Percentiles rank a stretch among this genome's conserved stretches.
Conservation (phyloP, 2,888 invertebrate genomes). For the Crioceris asparagi region DNA sequence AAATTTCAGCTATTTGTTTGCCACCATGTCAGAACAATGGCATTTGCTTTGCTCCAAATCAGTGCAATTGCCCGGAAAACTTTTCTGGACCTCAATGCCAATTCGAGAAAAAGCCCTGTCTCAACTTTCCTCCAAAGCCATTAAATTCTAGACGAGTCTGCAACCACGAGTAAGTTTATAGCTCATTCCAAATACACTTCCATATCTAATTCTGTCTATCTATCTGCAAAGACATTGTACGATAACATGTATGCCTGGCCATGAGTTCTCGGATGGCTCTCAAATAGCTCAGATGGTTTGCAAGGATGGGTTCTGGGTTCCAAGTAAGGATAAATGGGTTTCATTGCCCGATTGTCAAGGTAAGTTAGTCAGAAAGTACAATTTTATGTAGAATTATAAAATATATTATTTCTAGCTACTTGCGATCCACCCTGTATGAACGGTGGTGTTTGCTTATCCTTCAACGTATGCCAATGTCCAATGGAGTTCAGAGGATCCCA, state of each 20-base stretch:
- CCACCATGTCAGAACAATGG: slow-evolving; percentile 73
- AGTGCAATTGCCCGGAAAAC: slow-evolving; percentile 64
- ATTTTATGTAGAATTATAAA: neutral
- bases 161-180: slow-evolving; percentile 45
- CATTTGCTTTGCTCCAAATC: slow-evolving; percentile 62
- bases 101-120: slow-evolving; percentile 60
- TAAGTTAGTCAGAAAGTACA: slow-evolving; percentile 24
- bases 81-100: slow-evolving; percentile 66
- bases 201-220: neutral
- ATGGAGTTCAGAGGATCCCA: slow-evolving; percentile 57
- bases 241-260: slow-evolving; percentile 52
- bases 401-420: slow-evolving; percentile 39
- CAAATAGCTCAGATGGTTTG: slow-evolving; percentile 57
- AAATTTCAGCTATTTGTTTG: slow-evolving; percentile 56
- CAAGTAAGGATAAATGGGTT: slow-evolving; percentile 50
- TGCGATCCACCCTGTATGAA: slow-evolving; percentile 67
- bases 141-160: slow-evolving; percentile 55
- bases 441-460: slow-evolving; percentile 69
- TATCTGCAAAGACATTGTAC: slow-evolving; percentile 48
- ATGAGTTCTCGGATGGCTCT: slow-evolving; percentile 63
- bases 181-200: neutral
- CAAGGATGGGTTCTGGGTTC: slow-evolving; percentile 58
- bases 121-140: slow-evolving; percentile 53
- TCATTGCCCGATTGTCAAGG: slow-evolving; percentile 62
- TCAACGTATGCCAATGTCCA: slow-evolving; percentile 71